Base-by-base conservation (phyloP, 1,140 invertebrate species). In the Babylonia areolata region DNA sequence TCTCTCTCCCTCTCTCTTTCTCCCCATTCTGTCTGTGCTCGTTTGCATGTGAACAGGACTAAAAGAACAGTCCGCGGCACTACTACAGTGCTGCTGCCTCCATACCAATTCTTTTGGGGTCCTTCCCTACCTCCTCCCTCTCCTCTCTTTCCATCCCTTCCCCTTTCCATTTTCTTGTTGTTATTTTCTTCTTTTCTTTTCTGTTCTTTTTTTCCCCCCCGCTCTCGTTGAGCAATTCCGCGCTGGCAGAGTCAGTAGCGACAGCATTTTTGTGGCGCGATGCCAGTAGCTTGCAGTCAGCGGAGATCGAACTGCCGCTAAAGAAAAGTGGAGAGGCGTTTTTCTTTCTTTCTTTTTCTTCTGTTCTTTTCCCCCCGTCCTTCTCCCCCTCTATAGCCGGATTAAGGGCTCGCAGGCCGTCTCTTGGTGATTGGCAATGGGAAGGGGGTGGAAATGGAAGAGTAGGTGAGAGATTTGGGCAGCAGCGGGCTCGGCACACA, bases 241-340 rank as follows among this genome's bases (percentile, higher is more conserved):
- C 31, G 35, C 33, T 54, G 42, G 23, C 23, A 46, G 28, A 15
- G 15, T 37, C 51, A 81, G 80, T 42, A 73, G 31, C 40, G 35
- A 84, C 46, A 73, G 58, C 40, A 64, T 31, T 46, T 35, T 28
- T 28, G 82, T 84, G 82, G 82, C 82, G 3, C 31, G 39, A n/a
- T 71, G 82, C 82, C 82, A 84, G 69, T 40, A 81, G 11, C 20
- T 6, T 20, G 15, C 2, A 84, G 64, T 84, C 64, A 84, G n/a
- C 11, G 39, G 69, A 40, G 37, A 84, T 69, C 82, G 64, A 69
- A 84, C 35, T 20, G 33, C 37, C 35, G 40, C 28, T 46, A 40
- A 84, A 84, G 69, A 73, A 71, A 71, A 84, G 82, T 84, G 82
- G 64, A 69, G 28, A 35, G 58, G 28, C 39, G 33, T 33, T 71